A percentile compares a stretch with the other conserved stretches of the same genome.
Evolutionary conservation across 2,113 vertebrate species (phyloP).

Genomic region (Tautogolabrus adspersus): DNA sequence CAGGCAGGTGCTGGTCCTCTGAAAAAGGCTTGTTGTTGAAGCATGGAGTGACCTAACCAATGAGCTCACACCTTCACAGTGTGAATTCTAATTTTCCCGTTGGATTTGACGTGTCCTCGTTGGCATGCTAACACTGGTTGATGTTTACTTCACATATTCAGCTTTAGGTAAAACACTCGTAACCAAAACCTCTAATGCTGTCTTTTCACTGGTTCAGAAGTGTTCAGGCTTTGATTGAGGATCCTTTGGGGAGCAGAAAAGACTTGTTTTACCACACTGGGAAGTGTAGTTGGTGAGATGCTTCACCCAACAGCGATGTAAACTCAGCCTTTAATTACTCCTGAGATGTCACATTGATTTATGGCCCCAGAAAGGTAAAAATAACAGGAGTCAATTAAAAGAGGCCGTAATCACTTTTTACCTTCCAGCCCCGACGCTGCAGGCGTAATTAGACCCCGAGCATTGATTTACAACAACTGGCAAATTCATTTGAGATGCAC

Average conservation of each 20-base stretch:
- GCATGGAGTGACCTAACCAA: constrained; percentile 82
- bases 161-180: background rate
- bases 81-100: background rate
- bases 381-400: constrained; percentile 49
- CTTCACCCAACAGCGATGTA: constrained; percentile 10
- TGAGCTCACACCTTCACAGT: background rate
- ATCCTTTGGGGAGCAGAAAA: background rate
- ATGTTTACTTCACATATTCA: background rate
- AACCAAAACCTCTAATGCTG: background rate
- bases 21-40: constrained; percentile 71
- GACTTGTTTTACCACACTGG: background rate
- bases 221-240: background rate
- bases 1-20: constrained; percentile 88
- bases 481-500: constrained; percentile 48
- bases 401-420: constrained; percentile 43
- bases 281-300: background rate
- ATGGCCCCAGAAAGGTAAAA: constrained; percentile 53
- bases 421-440: constrained; percentile 33
- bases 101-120: background rate
- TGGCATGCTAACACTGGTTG: constrained; percentile 32
- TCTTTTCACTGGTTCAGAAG: background rate
- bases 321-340: constrained; percentile 25
- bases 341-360: constrained; percentile 62
- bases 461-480: constrained; percentile 62
- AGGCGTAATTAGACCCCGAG: constrained; percentile 64